phyloP scores from a whole-genome alignment of 2,113 vertebrate species.

The Caracal caracal region DNA sequence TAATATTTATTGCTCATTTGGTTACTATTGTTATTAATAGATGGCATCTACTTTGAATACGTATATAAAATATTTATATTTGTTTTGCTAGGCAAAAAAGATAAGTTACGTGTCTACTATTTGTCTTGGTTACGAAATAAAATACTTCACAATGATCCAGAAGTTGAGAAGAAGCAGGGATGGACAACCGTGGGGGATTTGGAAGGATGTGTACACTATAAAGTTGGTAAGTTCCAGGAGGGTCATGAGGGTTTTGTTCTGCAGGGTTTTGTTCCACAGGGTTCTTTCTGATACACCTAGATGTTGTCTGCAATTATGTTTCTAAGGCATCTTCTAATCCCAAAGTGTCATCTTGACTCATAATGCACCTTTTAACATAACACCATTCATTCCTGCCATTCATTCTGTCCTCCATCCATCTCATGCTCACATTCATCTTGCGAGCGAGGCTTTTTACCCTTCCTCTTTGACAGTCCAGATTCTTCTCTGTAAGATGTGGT shows the following conservation, averaged over 20 bases:
- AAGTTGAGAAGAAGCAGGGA: slow-evolving; percentile 99
- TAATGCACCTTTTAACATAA: not conserved
- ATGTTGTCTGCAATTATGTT: slow-evolving; percentile 39
- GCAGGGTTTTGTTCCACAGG: not conserved
- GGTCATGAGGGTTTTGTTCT: not conserved
- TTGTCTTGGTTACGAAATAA: slow-evolving; percentile 99
- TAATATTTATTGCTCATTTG: not conserved
- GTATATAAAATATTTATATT: slow-evolving; percentile 55
- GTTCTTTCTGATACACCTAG: not conserved
- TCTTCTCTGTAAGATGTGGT: not conserved
- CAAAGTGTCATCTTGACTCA: not conserved
- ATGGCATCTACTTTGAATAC: not conserved
- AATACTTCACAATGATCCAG: slow-evolving; percentile 98
- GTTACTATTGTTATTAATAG: not conserved
- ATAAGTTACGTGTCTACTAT: slow-evolving; percentile 98
- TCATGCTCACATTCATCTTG: not conserved
- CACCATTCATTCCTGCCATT: not conserved
- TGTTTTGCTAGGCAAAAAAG: slow-evolving; percentile 94
- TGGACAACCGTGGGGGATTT: slow-evolving; percentile 98
- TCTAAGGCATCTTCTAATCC: not conserved
- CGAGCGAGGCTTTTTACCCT: not conserved
- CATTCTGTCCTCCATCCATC: not conserved
- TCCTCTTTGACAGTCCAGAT: not conserved
- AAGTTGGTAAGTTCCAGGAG: slow-evolving; percentile 92
- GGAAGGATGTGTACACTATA: slow-evolving; percentile 98